phyloP scores from a whole-genome alignment of 2,113 vertebrate genomes.

The Hippoglossus stenolepis region DNA sequence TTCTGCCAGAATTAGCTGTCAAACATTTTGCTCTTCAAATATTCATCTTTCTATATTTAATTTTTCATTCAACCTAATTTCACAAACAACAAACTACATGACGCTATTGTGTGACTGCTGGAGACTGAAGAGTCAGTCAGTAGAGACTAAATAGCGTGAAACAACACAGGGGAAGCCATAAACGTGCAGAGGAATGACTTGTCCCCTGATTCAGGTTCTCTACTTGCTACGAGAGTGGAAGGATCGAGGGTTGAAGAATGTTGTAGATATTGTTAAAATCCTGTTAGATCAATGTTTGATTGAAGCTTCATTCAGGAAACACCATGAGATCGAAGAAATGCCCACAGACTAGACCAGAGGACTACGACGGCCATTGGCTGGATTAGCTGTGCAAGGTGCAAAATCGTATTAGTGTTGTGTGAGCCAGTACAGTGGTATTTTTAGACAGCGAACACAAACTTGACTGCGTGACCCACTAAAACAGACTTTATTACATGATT shows the following conservation, averaged over 20 bases:
- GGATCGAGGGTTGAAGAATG: background rate
- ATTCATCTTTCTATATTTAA: background rate
- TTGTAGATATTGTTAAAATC: background rate
- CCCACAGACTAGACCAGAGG: background rate
- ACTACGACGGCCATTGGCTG: background rate
- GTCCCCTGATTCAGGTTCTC: background rate
- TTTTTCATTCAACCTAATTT: background rate
- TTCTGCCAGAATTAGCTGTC: constrained; percentile 1
- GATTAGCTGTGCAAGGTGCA: background rate
- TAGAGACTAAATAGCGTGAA: background rate
- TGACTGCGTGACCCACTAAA: constrained; percentile 11
- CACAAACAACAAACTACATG: background rate
- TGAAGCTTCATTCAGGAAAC: background rate
- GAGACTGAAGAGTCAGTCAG: background rate
- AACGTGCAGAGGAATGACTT: background rate
- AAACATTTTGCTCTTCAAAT: background rate
- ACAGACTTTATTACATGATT: constrained; percentile 18
- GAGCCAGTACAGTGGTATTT: background rate
- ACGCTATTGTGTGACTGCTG: background rate
- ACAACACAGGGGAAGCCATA: background rate
- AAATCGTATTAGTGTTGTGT: constrained; percentile 13
- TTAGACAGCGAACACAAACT: constrained; percentile 19
- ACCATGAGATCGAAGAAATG: background rate
- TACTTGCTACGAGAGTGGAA: background rate
- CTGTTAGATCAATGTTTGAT: background rate